phyloP scores from a whole-genome alignment of 2,888 invertebrate genomes.

The Synanthedon myopaeformis region DNA sequence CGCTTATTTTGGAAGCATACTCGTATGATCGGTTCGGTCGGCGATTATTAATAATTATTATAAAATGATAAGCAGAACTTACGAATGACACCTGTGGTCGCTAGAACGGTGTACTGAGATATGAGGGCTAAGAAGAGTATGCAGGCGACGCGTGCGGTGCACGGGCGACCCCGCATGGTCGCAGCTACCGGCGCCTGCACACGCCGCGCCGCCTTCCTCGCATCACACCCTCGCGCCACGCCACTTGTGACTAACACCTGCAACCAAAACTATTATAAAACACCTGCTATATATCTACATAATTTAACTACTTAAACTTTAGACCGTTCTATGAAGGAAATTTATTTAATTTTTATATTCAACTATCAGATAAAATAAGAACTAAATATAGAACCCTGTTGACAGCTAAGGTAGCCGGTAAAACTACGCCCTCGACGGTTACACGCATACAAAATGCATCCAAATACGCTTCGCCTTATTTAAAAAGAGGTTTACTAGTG shows the following conservation, averaged over 20 bases:
- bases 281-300: background rate
- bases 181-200: conserved; percentile 61
- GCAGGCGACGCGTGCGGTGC: conserved; percentile 33
- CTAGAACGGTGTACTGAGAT: conserved; percentile 15
- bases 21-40: no score
- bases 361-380: no score
- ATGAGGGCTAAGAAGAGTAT: conserved; percentile 29
- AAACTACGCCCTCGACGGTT: no score
- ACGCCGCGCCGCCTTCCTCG: conserved; percentile 52
- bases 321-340: no score
- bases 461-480: no score
- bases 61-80: background rate
- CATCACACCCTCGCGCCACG: conserved; percentile 62
- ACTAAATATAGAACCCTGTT: no score
- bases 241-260: conserved; percentile 53
- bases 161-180: conserved; percentile 54
- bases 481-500: no score
- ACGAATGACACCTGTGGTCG: conserved; percentile 5
- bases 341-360: no score
- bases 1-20: no score
- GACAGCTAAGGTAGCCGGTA: no score
- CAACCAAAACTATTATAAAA: conserved; percentile 10
- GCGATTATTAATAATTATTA: no score
- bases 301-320: background rate
- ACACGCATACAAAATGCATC: no score